These are phyloP conservation scores for Sinopyrophorus schimmeli DNA, from an alignment of 2,888 invertebrate genomes.

Conservation along the genomic window DNA sequence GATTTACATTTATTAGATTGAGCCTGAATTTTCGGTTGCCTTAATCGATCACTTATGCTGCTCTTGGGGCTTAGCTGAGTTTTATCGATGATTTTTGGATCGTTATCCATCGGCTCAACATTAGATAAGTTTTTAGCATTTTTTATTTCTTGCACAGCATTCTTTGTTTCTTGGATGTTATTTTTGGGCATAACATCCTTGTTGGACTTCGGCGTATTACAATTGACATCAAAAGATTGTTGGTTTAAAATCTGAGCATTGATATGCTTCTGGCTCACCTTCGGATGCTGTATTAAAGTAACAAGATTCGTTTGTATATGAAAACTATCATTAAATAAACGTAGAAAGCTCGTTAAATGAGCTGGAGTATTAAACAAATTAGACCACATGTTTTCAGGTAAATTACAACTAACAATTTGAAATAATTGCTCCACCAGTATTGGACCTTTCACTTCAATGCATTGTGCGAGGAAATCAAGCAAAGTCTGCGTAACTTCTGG, in stretches of 20 bases:
- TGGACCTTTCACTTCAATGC: slow-evolving; percentile 74
- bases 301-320: slow-evolving; percentile 92
- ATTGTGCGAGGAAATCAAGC: slow-evolving; percentile 80
- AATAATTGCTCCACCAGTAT: slow-evolving; percentile 87
- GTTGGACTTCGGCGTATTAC: slow-evolving; percentile 18
- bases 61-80: slow-evolving; percentile 38
- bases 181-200: slow-evolving; percentile 1
- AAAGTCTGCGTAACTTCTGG: slow-evolving; percentile 81
- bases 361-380: slow-evolving; percentile 89
- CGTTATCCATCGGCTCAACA: background rate
- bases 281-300: slow-evolving; percentile 77
- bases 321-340: slow-evolving; percentile 92
- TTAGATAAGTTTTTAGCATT: slow-evolving; percentile 41
- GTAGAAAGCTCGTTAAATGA: slow-evolving; percentile 87
- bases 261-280: slow-evolving; percentile 60
- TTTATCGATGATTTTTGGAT: slow-evolving; percentile 18
- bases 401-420: slow-evolving; percentile 71
- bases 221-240: slow-evolving; percentile 18
- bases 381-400: slow-evolving; percentile 63
- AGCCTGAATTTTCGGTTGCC: slow-evolving; percentile 49
- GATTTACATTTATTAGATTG: slow-evolving; percentile 42
- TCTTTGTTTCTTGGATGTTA: slow-evolving; percentile 1
- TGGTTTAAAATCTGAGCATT: slow-evolving; percentile 40
- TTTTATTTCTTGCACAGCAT: slow-evolving; percentile 38
- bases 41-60: slow-evolving; percentile 49